phyloP scores from a whole-genome alignment of 2,888 invertebrate species.

The Thereva nobilitata region DNA sequence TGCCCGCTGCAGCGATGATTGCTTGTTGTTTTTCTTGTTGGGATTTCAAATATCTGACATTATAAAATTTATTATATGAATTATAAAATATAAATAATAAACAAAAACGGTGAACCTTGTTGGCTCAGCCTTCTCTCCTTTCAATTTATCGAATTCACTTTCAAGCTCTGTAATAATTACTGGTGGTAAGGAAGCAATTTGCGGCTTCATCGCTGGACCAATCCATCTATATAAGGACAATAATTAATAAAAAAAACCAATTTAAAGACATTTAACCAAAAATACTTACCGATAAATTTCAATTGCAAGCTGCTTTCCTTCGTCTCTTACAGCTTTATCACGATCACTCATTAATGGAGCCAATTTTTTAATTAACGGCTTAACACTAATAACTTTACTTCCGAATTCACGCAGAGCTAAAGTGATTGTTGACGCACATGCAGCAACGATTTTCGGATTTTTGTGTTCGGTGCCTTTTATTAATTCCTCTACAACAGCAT shows the following conservation, averaged over 20 bases:
- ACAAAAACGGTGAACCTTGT: conserved; percentile 46
- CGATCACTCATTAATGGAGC: conserved; percentile 84
- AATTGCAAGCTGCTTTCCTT: conserved; percentile 86
- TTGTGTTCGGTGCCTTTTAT: conserved; percentile 93
- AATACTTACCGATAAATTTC: conserved; percentile 79
- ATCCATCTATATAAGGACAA: conserved; percentile 70
- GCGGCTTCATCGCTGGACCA: conserved; percentile 79
- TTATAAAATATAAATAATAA: conserved; percentile 18
- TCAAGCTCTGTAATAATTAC: conserved; percentile 89
- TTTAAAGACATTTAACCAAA: conserved; percentile 19
- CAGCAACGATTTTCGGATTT: conserved; percentile 92
- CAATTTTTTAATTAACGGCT: conserved; percentile 86
- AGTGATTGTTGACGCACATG: conserved; percentile 76
- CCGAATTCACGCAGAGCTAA: conserved; percentile 88
- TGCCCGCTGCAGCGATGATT: conserved; percentile 53
- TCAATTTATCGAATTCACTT: conserved; percentile 79
- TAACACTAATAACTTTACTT: conserved; percentile 84
- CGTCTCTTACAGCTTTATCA: conserved; percentile 90
- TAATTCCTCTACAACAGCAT: conserved; percentile 85
- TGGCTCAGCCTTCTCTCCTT: conserved; percentile 55
- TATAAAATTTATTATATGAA: conserved; percentile 15
- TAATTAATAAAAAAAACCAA: conserved; percentile 1
- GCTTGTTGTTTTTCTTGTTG: conserved; percentile 57
- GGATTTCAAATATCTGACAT: conserved; percentile 54
- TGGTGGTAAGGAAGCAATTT: conserved; percentile 83